A percentile compares a stretch with the other conserved stretches of the same genome.
phyloP scores from a whole-genome alignment of 1,140 invertebrate species.

The Drosophila lowei region DNA sequence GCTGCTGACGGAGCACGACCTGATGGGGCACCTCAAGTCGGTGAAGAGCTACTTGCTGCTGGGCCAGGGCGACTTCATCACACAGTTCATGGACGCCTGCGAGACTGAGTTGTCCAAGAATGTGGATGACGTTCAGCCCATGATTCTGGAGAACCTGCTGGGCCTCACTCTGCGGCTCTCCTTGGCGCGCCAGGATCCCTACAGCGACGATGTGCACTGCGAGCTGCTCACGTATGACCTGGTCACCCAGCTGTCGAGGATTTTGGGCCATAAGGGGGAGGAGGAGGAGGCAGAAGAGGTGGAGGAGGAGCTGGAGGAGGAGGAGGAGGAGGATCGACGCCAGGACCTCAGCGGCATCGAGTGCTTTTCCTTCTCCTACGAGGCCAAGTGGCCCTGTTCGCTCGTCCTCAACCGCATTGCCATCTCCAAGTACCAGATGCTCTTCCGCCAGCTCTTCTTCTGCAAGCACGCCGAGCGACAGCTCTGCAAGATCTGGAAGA shows the following conservation, averaged over 20 bases:
- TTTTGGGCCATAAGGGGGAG: constrained; percentile 82
- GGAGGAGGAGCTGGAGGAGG: no score
- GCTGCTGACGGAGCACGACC: constrained; percentile 94
- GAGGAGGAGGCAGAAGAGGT: constrained; percentile 85
- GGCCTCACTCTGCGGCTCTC: constrained; percentile 75
- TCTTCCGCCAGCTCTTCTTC: constrained; percentile 97
- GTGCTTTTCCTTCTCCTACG: constrained; percentile 96
- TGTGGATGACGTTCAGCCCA: constrained; percentile 92
- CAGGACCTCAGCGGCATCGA: constrained; percentile 90
- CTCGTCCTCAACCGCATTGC: constrained; percentile 95
- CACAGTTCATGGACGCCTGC: constrained; percentile 97
- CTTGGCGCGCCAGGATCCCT: constrained; percentile 89
- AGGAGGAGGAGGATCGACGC: constrained; percentile 20
- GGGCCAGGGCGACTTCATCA: constrained; percentile 95
- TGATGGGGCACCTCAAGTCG: constrained; percentile 94
- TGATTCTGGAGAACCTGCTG: constrained; percentile 84
- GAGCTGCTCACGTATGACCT: constrained; percentile 94
- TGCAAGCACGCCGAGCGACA: constrained; percentile 95
- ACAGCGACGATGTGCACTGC: constrained; percentile 96
- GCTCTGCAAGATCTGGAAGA: constrained; percentile 95
- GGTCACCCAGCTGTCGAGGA: constrained; percentile 95
- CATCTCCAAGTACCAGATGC: constrained; percentile 97
- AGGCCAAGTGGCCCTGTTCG: constrained; percentile 97
- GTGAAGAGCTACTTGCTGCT: constrained; percentile 97
- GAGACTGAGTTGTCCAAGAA: constrained; percentile 95